Evolutionary conservation across 2,113 vertebrate genomes (phyloP).

Genomic region (Athene noctua): DNA sequence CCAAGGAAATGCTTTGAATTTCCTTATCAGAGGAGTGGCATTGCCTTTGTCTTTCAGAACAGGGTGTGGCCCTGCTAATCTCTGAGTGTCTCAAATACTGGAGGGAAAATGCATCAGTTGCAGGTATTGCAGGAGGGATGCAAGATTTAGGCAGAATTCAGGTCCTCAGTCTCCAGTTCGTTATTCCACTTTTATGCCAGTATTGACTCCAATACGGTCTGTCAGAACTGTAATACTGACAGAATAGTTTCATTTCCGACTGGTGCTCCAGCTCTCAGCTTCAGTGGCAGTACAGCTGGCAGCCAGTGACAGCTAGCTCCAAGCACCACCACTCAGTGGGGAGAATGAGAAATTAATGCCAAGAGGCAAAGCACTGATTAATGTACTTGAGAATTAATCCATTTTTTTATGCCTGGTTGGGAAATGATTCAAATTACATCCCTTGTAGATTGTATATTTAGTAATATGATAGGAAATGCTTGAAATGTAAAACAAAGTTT

Average conservation of each 20-base stretch:
- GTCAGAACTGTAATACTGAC: neutral
- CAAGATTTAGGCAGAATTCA: fast-evolving
- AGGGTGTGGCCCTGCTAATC: neutral
- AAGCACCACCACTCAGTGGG: neutral
- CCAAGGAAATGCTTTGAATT: conserved; percentile 6
- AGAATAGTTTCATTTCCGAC: neutral
- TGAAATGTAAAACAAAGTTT: neutral
- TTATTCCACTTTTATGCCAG: neutral
- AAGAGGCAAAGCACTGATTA: neutral
- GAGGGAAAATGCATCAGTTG: neutral
- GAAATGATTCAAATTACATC: neutral
- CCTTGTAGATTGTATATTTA: neutral
- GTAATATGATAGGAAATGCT: neutral
- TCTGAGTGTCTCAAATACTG: neutral
- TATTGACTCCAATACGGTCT: fast-evolving
- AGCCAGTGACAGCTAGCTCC: neutral
- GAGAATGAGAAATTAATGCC: neutral
- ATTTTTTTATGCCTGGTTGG: neutral
- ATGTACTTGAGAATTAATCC: neutral
- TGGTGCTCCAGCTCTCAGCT: neutral
- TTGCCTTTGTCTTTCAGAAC: neutral
- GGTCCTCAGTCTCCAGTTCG: neutral
- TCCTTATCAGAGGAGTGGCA: conserved; percentile 23
- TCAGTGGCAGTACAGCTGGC: neutral
- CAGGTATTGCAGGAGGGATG: neutral